Evolutionary conservation across 1,140 invertebrate genomes (phyloP), one percentile per base, ranked within the genome.

Genomic region (Drosophila navojoa): DNA sequence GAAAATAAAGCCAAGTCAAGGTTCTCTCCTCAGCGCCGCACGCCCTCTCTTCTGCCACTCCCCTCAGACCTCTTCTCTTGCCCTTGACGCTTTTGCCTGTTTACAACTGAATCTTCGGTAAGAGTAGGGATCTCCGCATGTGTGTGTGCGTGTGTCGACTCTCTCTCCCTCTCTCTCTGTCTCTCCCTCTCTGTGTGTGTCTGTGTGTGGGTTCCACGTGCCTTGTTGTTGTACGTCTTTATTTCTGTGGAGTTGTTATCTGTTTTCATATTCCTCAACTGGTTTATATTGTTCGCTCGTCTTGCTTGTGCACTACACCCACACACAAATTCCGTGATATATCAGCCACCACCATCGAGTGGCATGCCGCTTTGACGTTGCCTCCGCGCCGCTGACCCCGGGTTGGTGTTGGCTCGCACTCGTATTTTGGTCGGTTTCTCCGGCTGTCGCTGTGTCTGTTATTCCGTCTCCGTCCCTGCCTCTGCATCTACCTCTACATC

Each of bases 201-300:
- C 6, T 47, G 32, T 57, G 40, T 16, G 44, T 38, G 15, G 27
- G 19, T 50, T 69, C 77, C 77, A 79, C 77, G 78, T 81, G 81
- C 70, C 70, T 68, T 84, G 75, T 77, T 77, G 78, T 74, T 74
- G 58, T 85, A 81, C 64, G 81, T 81, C 81, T 86, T 86, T 87
- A 81, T 86, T 87, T 86, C 67, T 86, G 38, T 53, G 49, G 62
- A 55, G 64, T 74, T 71, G 78, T 86, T 86, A 86, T 86, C 82
- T 86, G 78, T 87, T 86, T 86, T 86, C 82, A 86, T 86, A 86
- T 86, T 86, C 75, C 66, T 86, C 68, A 86, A 86, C 81, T 86
- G 81, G 81, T 86, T 85, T 86, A 78, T 77, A 86, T 73, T 78
- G 75, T 76, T 71, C 69, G 70, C 62, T 63, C 57, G 61, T 69